phyloP scores from a whole-genome alignment of 2,113 vertebrate genomes.

The Agapornis roseicollis region DNA sequence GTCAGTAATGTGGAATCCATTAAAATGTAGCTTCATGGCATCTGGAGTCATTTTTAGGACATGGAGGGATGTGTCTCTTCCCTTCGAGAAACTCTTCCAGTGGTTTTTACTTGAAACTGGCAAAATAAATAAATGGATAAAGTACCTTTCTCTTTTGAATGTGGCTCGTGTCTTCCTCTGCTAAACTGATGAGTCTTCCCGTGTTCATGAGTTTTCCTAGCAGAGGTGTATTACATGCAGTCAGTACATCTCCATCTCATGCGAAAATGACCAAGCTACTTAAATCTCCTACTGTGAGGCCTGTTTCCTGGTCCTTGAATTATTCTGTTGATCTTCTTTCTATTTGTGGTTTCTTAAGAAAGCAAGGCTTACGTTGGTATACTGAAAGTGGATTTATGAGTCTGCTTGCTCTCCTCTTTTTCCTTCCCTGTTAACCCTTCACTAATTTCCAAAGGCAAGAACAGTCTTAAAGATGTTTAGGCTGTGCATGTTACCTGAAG shows the following conservation, averaged over 20 bases:
- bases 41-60: background rate
- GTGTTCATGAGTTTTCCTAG: background rate
- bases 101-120: background rate
- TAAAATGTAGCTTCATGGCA: background rate
- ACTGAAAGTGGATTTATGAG: background rate
- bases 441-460: background rate
- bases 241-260: background rate
- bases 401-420: background rate
- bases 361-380: background rate
- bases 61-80: background rate
- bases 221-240: background rate
- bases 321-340: constrained; percentile 5
- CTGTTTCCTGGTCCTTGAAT: background rate
- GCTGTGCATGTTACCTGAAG: background rate
- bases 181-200: background rate
- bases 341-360: constrained; percentile 35
- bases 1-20: background rate
- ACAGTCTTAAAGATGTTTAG: background rate
- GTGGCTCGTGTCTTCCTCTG: background rate
- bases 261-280: background rate
- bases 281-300: background rate
- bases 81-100: background rate
- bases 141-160: background rate
- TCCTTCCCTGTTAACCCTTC: background rate
- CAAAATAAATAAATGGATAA: background rate